Conservation (phyloP, 2,797 vertebrate species). For the Gambusia yucatana region DNA sequence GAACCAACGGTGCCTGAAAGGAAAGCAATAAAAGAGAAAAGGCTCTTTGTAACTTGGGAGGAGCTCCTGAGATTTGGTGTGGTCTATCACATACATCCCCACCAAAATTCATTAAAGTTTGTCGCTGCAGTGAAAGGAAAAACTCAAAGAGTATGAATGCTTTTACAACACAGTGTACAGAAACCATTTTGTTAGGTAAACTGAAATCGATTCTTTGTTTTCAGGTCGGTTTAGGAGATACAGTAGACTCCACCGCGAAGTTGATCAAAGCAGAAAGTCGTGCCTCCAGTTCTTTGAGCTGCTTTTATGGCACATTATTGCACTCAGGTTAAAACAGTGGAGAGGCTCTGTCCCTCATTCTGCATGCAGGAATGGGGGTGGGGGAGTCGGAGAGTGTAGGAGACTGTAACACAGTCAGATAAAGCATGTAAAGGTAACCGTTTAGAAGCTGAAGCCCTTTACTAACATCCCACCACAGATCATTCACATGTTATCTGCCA, state of each 20-base stretch:
- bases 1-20: not conserved
- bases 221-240: not conserved
- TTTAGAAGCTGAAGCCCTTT: constrained; percentile 12
- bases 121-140: not conserved
- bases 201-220: not conserved
- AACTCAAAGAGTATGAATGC: not conserved
- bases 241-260: not conserved
- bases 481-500: not conserved
- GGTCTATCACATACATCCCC: not conserved
- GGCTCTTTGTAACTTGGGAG: not conserved
- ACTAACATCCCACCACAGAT: constrained; percentile 8
- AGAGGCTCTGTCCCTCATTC: constrained; percentile 4
- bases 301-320: constrained; percentile 46
- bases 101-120: not conserved
- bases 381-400: too few relatives aligned
- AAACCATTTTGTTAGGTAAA: not conserved
- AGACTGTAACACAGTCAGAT: constrained; percentile 4
- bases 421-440: constrained; percentile 10
- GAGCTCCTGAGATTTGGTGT: not conserved
- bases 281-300: not conserved
- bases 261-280: not conserved
- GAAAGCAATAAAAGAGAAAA: not conserved
- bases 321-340: constrained; percentile 41
- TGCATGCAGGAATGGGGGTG: not conserved
- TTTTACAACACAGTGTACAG: not conserved